Conservation (phyloP, 1,140 invertebrate genomes). For the Drosophila kanapiae region DNA sequence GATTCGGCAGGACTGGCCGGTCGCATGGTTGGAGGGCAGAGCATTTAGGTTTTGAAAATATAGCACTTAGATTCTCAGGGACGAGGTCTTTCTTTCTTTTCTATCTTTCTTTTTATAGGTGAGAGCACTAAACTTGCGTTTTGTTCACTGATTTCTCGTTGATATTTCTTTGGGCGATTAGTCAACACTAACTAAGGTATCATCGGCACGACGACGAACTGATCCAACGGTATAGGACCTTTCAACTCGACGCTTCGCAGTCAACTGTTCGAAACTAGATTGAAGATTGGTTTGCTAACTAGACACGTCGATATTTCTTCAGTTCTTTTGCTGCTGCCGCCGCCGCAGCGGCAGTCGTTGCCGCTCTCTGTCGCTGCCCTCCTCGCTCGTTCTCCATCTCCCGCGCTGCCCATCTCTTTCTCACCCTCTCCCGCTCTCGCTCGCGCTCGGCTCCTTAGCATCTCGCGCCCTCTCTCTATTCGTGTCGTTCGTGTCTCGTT, state of each 20-base stretch:
- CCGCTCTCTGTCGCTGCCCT: constrained; percentile 9
- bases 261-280: constrained; percentile 85
- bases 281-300: constrained; percentile 85
- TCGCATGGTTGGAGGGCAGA: constrained; percentile 84
- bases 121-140: constrained; percentile 43
- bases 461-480: constrained; percentile 29
- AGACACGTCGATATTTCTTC: constrained; percentile 85
- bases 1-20: constrained; percentile 87
- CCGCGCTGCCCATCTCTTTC: constrained; percentile 3
- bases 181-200: constrained; percentile 28
- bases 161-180: constrained; percentile 18
- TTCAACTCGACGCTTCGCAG: constrained; percentile 84
- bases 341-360: constrained; percentile 24
- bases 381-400: constrained; percentile 10
- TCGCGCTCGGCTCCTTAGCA: constrained; percentile 13
- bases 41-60: constrained; percentile 62
- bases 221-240: constrained; percentile 78
- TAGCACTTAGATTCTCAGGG: constrained; percentile 19
- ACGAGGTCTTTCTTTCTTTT: background rate
- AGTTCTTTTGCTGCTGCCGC: constrained; percentile 77
- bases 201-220: constrained; percentile 49
- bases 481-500: constrained; percentile 69
- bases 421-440: constrained; percentile 6
- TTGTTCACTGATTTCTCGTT: constrained; percentile 19
- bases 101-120: background rate